phyloP scores from a whole-genome alignment of 2,797 vertebrate species.

The Nyctalus aviator region DNA sequence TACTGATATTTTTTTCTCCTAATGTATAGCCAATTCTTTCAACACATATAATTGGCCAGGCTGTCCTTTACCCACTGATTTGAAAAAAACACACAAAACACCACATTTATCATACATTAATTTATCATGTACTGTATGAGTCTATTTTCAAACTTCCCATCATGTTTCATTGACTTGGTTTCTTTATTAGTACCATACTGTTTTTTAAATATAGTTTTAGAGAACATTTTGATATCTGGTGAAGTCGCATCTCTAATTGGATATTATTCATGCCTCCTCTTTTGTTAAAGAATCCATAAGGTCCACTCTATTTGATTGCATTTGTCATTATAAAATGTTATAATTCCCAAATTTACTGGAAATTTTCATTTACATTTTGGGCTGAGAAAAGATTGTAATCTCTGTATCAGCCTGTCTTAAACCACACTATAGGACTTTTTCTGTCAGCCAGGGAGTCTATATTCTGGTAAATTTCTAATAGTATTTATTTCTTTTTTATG shows the following conservation, averaged over 20 bases:
- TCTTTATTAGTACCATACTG: neutral
- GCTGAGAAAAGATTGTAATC: neutral
- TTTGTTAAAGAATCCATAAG: neutral
- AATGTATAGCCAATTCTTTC: neutral
- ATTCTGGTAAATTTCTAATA: slow-evolving; percentile 16
- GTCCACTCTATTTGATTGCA: neutral
- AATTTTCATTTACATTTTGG: slow-evolving; percentile 33
- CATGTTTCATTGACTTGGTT: neutral
- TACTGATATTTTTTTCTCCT: neutral
- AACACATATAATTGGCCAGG: neutral
- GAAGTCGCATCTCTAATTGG: neutral
- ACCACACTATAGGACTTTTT: neutral
- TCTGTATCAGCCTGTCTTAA: neutral
- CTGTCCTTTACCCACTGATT: neutral
- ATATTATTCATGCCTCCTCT: neutral
- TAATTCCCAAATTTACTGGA: neutral
- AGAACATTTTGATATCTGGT: neutral
- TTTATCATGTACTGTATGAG: neutral
- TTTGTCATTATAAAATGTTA: neutral
- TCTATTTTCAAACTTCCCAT: neutral
- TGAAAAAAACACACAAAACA: neutral
- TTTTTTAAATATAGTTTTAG: neutral
- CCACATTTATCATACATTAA: neutral
- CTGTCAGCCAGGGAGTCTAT: neutral
- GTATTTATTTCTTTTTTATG: neutral